These are phyloP conservation scores for Cerceris ruficornis DNA, from an alignment of 2,888 invertebrate genomes.

Conservation along the genomic window DNA sequence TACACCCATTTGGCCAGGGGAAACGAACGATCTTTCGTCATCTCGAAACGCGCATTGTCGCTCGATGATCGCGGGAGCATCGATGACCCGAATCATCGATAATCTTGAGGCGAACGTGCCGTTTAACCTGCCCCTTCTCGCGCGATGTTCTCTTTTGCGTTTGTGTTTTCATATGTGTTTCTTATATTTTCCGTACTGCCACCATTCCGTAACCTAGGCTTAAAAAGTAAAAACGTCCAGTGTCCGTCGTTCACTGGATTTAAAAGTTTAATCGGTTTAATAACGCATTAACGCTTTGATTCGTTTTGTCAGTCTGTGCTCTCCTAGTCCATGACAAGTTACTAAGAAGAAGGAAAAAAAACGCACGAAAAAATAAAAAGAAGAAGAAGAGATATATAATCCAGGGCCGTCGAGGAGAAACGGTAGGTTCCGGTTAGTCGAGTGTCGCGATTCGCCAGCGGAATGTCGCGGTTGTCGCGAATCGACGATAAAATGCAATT, in stretches of 20 bases:
- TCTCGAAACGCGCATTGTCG: constrained; percentile 15
- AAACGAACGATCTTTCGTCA: constrained; percentile 31
- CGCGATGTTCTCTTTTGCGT: neutral
- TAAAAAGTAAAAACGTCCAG: constrained; percentile 66
- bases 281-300: constrained; percentile 76
- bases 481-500: constrained; percentile 63
- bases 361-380: constrained; percentile 5
- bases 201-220: constrained; percentile 63
- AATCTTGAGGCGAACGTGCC: neutral
- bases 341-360: constrained; percentile 36
- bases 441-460: constrained; percentile 45
- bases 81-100: constrained; percentile 16
- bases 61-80: constrained; percentile 17
- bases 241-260: constrained; percentile 54
- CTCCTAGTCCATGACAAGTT: constrained; percentile 76
- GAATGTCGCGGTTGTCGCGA: constrained; percentile 33
- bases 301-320: constrained; percentile 80
- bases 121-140: constrained; percentile 15
- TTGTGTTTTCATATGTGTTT: constrained; percentile 10
- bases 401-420: constrained; percentile 57
- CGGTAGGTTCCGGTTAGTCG: constrained; percentile 48
- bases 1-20: constrained; percentile 10
- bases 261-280: constrained; percentile 66
- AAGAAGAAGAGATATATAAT: constrained; percentile 20
- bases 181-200: constrained; percentile 47